Evolutionary conservation across 2,113 vertebrate genomes (phyloP).

Genomic region (Anseranas semipalmata): DNA sequence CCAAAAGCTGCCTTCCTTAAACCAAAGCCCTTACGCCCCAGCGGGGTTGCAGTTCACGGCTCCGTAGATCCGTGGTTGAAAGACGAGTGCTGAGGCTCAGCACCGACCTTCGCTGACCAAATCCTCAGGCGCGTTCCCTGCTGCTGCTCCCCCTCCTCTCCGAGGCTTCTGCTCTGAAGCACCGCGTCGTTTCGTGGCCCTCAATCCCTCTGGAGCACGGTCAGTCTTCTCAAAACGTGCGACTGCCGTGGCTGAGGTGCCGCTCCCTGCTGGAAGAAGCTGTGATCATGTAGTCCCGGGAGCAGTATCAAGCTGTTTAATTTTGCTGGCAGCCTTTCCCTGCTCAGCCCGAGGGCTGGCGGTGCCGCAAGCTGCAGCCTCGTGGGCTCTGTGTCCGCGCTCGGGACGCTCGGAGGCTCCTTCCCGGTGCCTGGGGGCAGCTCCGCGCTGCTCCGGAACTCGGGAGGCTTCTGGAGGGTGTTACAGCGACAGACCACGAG

Average conservation of each 20-base stretch:
- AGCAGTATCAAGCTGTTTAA: not conserved
- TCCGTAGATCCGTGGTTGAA: accelerated
- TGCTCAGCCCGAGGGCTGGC: not conserved
- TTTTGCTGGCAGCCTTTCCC: not conserved
- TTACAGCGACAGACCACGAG: not conserved
- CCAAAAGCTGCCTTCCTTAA: not conserved
- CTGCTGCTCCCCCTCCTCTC: not conserved
- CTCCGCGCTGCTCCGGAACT: not conserved
- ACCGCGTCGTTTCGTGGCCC: not conserved
- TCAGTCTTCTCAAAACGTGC: not conserved
- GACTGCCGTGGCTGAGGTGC: accelerated
- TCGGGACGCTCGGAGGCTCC: not conserved
- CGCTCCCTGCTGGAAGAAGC: not conserved
- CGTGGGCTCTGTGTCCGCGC: not conserved
- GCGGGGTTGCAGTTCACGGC: accelerated
- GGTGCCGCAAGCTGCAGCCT: not conserved
- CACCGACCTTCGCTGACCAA: not conserved
- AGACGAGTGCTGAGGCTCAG: not conserved
- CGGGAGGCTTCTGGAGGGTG: not conserved
- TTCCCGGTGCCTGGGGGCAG: too few species aligned
- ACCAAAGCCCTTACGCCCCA: not conserved
- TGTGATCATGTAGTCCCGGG: accelerated
- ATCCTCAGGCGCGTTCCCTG: accelerated
- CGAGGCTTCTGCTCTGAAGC: not conserved
- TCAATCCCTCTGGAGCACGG: accelerated